A percentile compares a stretch with the other conserved stretches of the same genome.
Evolutionary conservation across 2,113 vertebrate genomes (phyloP).

Genomic region (Calcarius ornatus): DNA sequence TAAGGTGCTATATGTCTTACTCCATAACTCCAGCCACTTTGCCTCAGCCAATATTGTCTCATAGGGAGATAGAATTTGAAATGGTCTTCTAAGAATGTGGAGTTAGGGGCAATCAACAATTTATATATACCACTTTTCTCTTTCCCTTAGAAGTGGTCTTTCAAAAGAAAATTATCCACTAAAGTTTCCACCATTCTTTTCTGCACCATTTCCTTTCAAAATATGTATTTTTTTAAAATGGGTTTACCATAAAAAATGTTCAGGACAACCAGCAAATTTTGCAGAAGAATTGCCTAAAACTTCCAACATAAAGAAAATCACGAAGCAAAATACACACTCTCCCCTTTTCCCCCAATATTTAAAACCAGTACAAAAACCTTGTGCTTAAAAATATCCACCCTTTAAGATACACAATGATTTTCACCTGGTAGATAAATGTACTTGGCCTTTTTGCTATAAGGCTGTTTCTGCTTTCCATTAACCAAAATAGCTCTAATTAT

Average conservation of each 20-base stretch:
- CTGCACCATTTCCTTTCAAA: background rate
- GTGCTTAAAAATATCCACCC: background rate
- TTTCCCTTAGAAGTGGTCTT: background rate
- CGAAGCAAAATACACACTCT: background rate
- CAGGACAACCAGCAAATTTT: background rate
- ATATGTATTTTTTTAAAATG: background rate
- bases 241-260: background rate
- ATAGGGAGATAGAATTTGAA: background rate
- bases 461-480: background rate
- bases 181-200: background rate
- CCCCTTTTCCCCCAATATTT: fast-evolving
- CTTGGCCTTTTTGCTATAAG: background rate
- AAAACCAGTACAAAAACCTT: background rate
- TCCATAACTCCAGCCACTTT: background rate
- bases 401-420: background rate
- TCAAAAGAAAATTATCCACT: background rate
- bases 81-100: background rate
- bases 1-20: background rate
- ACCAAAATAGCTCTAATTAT: conserved; percentile 2
- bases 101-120: background rate
- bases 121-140: background rate
- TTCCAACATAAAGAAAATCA: background rate
- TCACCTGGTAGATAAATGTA: background rate
- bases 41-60: background rate
- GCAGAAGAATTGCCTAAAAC: background rate